phyloP scores from a whole-genome alignment of 2,888 invertebrate genomes.

The Galeopsomyia nigrocyanea region DNA sequence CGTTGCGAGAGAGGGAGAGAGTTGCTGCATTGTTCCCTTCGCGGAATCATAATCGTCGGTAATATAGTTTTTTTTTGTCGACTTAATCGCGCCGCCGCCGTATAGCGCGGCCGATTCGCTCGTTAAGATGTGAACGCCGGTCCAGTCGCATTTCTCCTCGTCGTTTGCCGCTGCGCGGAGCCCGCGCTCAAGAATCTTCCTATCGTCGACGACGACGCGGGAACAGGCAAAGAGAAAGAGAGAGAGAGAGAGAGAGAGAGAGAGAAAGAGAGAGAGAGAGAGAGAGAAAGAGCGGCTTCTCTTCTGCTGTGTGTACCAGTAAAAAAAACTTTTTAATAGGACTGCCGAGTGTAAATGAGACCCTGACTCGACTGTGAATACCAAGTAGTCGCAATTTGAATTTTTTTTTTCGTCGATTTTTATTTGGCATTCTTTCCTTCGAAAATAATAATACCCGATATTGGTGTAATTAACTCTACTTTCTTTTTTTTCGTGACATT shows the following conservation, averaged over 20 bases:
- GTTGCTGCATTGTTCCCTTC: constrained; percentile 52
- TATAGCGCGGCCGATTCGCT: constrained; percentile 54
- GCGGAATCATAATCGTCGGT: constrained; percentile 57
- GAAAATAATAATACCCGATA: too few relatives aligned
- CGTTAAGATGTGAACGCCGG: constrained; percentile 56
- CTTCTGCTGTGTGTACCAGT: too few relatives aligned
- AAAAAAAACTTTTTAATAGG: too few relatives aligned
- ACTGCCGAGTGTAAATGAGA: too few relatives aligned
- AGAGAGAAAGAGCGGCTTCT: not conserved
- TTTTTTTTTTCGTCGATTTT: too few relatives aligned
- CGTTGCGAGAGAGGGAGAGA: not conserved
- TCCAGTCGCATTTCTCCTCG: constrained; percentile 61
- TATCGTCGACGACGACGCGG: too few relatives aligned
- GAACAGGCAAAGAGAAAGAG: not conserved
- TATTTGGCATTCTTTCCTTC: too few relatives aligned
- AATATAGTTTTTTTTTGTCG: constrained; percentile 62
- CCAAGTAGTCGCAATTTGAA: too few relatives aligned
- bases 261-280: constrained; percentile 3
- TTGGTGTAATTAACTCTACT: too few relatives aligned
- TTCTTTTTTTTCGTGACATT: not conserved
- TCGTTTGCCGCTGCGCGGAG: constrained; percentile 48
- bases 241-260: too few relatives aligned
- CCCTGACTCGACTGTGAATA: too few relatives aligned
- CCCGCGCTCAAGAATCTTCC: too few relatives aligned
- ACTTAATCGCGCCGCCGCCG: constrained; percentile 51